These are phyloP conservation scores for Spodoptera picta DNA, from an alignment of 2,888 invertebrate genomes.

Conservation along the genomic window DNA sequence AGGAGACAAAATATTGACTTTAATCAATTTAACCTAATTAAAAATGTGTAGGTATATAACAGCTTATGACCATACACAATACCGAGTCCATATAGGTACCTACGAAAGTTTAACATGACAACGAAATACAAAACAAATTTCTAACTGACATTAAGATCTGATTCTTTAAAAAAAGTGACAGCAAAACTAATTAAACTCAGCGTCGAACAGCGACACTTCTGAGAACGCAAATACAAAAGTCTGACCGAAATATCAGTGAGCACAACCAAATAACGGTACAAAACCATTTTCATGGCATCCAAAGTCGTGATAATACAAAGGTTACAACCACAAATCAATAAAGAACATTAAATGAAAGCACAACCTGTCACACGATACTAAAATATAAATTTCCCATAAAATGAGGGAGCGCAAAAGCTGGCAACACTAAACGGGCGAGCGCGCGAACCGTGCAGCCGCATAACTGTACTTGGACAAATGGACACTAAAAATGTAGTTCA, in stretches of 20 bases:
- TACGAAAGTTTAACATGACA: neutral
- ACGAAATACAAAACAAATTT: neutral
- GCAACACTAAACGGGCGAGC: constrained; percentile 33
- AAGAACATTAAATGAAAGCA: constrained; percentile 53
- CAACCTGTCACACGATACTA: constrained; percentile 43
- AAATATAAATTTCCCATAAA: constrained; percentile 54
- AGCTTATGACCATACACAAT: too few species aligned
- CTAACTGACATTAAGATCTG: constrained; percentile 3
- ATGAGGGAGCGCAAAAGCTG: constrained; percentile 51
- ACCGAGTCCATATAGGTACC: too few species aligned
- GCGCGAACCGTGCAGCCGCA: constrained; percentile 42
- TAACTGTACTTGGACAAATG: constrained; percentile 43
- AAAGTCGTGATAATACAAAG: constrained; percentile 46
- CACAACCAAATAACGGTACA: constrained; percentile 41
- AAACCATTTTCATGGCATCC: constrained; percentile 21
- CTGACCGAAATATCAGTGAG: constrained; percentile 29
- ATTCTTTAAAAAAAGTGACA: constrained; percentile 24
- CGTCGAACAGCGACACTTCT: constrained; percentile 10
- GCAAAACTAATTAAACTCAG: constrained; percentile 22
- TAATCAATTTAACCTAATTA: neutral
- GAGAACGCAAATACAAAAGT: constrained; percentile 10
- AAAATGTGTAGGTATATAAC: too few species aligned
- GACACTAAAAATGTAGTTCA: constrained; percentile 43
- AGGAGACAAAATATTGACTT: neutral
- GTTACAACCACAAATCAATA: constrained; percentile 47